Conservation (phyloP, 1,140 invertebrate genomes). For the Tachypleus tridentatus region DNA sequence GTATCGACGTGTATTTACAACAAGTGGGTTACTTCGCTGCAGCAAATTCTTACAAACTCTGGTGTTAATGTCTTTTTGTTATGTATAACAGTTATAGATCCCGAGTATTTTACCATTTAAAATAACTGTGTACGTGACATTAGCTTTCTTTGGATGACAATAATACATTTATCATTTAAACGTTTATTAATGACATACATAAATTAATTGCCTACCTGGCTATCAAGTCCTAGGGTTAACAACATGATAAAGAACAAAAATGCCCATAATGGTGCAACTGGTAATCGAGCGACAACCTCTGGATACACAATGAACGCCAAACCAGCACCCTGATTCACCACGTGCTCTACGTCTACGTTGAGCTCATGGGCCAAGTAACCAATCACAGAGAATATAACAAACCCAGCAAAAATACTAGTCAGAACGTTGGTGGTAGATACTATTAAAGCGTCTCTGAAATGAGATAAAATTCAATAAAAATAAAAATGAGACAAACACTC, state of each 20-base stretch:
- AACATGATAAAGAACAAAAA: slow-evolving; percentile 75
- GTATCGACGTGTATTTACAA: too few relatives aligned
- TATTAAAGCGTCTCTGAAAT: slow-evolving; percentile 50
- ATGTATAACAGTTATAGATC: too few relatives aligned
- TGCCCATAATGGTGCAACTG: slow-evolving; percentile 68
- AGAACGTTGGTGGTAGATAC: slow-evolving; percentile 60
- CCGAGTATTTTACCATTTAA: slow-evolving; percentile 36
- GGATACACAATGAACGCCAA: slow-evolving; percentile 77
- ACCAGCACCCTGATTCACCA: slow-evolving; percentile 65
- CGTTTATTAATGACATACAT: slow-evolving; percentile 21
- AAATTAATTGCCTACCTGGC: slow-evolving; percentile 41
- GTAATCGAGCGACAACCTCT: slow-evolving; percentile 65
- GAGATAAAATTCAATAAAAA: slow-evolving; percentile 4
- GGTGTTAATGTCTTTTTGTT: too few relatives aligned
- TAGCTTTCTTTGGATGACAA: slow-evolving; percentile 36
- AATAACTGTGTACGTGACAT: slow-evolving; percentile 48
- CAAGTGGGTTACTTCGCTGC: too few relatives aligned
- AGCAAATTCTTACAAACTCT: too few relatives aligned
- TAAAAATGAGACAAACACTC: too few relatives aligned
- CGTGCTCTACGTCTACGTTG: slow-evolving; percentile 51
- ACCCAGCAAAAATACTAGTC: slow-evolving; percentile 63
- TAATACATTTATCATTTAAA: not conserved
- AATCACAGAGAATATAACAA: slow-evolving; percentile 65
- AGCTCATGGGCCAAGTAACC: slow-evolving; percentile 62
- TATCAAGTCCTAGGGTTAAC: slow-evolving; percentile 59